Percentiles rank a stretch among this genome's conserved stretches.
phyloP scores from a whole-genome alignment of 2,888 invertebrate species.

The Fragum whitleyi region DNA sequence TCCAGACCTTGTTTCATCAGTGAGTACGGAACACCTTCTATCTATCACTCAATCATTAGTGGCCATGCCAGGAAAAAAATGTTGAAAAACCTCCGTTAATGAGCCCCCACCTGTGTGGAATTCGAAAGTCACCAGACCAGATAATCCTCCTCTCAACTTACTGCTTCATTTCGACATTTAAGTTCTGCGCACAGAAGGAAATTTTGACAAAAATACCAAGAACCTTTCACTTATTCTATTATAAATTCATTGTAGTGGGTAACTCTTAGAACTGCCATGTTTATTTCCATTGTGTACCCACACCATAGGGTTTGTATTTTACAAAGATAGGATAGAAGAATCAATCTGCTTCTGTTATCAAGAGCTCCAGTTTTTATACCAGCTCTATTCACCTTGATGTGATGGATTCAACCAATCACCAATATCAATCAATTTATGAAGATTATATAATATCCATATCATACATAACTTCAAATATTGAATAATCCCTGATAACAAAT shows the following conservation, averaged over 20 bases:
- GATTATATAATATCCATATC: background rate
- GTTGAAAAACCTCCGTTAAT: conserved; percentile 17
- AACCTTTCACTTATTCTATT: too few relatives aligned
- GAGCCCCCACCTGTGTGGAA: conserved; percentile 27
- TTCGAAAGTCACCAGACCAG: conserved; percentile 14
- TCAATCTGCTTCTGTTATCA: too few relatives aligned
- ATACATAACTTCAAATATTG: background rate
- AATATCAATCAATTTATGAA: background rate
- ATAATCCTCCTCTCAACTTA: background rate
- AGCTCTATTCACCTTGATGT: background rate
- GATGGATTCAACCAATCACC: background rate
- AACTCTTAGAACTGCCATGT: too few relatives aligned
- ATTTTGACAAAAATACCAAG: too few relatives aligned
- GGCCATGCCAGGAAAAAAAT: conserved; percentile 17
- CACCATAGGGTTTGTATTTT: too few relatives aligned
- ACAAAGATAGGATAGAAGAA: too few relatives aligned
- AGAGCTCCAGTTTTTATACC: background rate
- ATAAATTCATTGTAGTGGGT: too few relatives aligned
- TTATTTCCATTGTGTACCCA: too few relatives aligned
- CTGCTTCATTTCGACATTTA: too few relatives aligned
- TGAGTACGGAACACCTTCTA: conserved; percentile 12
- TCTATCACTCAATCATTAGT: conserved; percentile 28
- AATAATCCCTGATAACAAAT: too few relatives aligned
- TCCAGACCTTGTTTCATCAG: conserved; percentile 5
- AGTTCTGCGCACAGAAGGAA: too few relatives aligned